Conservation (phyloP, 2,888 invertebrate genomes). For the Athetis lepigone region DNA sequence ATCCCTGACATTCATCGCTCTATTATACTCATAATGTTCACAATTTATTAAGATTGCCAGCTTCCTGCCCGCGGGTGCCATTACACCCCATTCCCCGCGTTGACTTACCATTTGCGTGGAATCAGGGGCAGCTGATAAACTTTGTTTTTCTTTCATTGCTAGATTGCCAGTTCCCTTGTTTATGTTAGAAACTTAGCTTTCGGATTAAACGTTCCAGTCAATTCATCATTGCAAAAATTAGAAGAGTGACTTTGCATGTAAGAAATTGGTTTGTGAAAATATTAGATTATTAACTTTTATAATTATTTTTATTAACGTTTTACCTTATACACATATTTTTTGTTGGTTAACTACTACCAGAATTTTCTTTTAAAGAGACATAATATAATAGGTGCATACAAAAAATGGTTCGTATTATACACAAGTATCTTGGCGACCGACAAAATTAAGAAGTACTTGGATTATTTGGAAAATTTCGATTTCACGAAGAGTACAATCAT, state of each 20-base stretch:
- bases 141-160: slow-evolving; percentile 53
- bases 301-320: no score
- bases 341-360: no score
- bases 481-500: no score
- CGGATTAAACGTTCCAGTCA: slow-evolving; percentile 7
- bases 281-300: no score
- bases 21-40: slow-evolving; percentile 33
- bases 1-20: slow-evolving; percentile 35
- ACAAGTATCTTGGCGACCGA: no score
- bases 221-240: slow-evolving; percentile 2
- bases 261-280: background rate
- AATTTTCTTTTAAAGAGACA: no score
- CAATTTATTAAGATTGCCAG: slow-evolving; percentile 41
- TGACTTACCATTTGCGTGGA: slow-evolving; percentile 53
- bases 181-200: slow-evolving; percentile 31
- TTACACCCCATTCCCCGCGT: slow-evolving; percentile 33
- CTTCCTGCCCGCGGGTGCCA: slow-evolving; percentile 31
- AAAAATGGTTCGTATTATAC: no score
- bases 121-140: slow-evolving; percentile 43
- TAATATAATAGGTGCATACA: no score
- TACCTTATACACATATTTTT: no score
- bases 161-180: slow-evolving; percentile 35
- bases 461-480: no score
- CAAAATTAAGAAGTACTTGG: no score
- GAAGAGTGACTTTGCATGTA: no score